Percentiles rank a stretch among this genome's conserved stretches.
These are phyloP conservation scores for Leucoma salicis DNA, from an alignment of 2,888 invertebrate species.

Conservation along the genomic window DNA sequence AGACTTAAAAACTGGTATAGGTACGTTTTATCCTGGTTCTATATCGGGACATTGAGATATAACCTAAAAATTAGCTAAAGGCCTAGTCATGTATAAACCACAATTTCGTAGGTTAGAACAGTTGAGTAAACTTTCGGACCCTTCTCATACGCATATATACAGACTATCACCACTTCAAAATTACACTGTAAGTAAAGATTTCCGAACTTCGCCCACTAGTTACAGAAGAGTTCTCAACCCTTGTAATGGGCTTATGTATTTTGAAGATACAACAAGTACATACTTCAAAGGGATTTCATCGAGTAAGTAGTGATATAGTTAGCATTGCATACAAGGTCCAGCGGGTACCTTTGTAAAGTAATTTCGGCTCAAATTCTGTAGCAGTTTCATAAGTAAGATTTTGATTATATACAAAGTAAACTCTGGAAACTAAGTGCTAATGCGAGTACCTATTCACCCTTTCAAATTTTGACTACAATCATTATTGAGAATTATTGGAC, in stretches of 20 bases:
- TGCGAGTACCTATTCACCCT: too few species aligned
- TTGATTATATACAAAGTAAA: neutral
- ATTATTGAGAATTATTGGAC: too few species aligned
- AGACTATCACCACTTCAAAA: constrained; percentile 24
- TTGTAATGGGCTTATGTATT: constrained; percentile 21
- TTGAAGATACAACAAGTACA: constrained; percentile 7
- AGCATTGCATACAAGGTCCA: constrained; percentile 1
- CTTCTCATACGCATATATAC: constrained; percentile 13
- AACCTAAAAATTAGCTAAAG: too few species aligned
- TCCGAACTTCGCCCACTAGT: constrained; percentile 23
- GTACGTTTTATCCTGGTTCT: too few species aligned
- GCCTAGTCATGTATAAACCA: too few species aligned
- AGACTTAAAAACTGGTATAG: too few species aligned
- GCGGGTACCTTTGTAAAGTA: neutral
- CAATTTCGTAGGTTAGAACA: neutral
- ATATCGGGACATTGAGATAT: too few species aligned
- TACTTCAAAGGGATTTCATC: constrained; percentile 26
- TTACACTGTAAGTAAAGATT: constrained; percentile 23
- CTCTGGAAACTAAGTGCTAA: too few species aligned
- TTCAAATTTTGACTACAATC: too few species aligned
- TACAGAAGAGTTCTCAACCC: constrained; percentile 20
- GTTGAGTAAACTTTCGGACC: neutral
- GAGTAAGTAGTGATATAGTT: constrained; percentile 24
- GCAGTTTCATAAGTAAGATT: neutral
- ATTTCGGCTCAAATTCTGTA: neutral